Conservation (phyloP, 2,797 vertebrate genomes). For the Aulostomus chinensis region DNA sequence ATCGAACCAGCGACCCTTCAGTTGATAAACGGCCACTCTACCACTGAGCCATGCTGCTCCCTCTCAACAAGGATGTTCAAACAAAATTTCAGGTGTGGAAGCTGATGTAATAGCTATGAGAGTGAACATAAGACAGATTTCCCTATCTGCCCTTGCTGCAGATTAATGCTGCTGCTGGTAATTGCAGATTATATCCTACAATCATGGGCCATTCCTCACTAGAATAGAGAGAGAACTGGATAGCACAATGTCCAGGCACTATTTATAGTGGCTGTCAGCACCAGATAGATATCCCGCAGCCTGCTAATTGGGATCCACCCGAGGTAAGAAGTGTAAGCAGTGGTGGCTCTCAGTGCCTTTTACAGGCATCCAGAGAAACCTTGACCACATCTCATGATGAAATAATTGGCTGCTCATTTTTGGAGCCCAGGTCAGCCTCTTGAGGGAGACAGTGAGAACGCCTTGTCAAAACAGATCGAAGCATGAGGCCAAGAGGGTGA, state of each 20-base stretch:
- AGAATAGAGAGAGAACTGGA: conserved; percentile 61
- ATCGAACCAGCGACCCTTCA: no score
- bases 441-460: conserved; percentile 52
- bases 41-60: no score
- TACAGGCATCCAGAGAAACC: conserved; percentile 25
- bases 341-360: conserved; percentile 26
- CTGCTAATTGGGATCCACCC: conserved; percentile 65
- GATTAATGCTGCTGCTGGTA: conserved; percentile 24
- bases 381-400: conserved; percentile 36
- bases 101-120: no score
- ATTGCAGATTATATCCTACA: conserved; percentile 17
- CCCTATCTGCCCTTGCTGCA: no score
- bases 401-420: conserved; percentile 61
- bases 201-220: conserved; percentile 29
- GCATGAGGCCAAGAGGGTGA: conserved; percentile 52
- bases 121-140: no score
- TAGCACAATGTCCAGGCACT: conserved; percentile 49
- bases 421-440: conserved; percentile 47
- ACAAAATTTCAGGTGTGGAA: no score
- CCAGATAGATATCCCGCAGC: conserved; percentile 33
- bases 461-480: conserved; percentile 68
- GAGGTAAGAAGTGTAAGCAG: conserved; percentile 65
- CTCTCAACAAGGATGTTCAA: no score
- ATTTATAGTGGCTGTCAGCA: conserved; percentile 76
- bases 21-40: no score